Evolutionary conservation across 1,140 invertebrate species (phyloP).

Genomic region (Uloborus diversus): DNA sequence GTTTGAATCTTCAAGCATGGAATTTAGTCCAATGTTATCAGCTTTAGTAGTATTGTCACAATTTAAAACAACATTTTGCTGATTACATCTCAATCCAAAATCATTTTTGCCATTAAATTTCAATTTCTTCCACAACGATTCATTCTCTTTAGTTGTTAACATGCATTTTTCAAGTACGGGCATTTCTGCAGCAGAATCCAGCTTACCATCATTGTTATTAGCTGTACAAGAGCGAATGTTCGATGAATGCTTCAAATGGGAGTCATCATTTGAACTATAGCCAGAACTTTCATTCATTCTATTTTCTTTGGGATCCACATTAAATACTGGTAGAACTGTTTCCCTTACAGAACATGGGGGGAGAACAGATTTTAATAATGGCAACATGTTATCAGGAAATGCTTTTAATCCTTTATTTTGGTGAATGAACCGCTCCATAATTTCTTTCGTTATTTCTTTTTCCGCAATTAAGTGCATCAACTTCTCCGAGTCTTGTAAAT

Average conservation of each 20-base stretch:
- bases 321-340: conserved; percentile 40
- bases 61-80: too few species aligned
- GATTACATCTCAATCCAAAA: too few species aligned
- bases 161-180: background rate
- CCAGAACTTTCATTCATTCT: conserved; percentile 30
- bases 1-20: too few species aligned
- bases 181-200: background rate
- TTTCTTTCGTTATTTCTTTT: background rate
- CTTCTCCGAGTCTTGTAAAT: background rate
- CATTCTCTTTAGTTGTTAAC: background rate
- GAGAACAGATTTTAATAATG: conserved; percentile 21
- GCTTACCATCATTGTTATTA: background rate
- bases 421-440: background rate
- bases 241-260: conserved; percentile 12
- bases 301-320: conserved; percentile 9
- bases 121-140: too few species aligned
- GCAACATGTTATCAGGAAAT: background rate
- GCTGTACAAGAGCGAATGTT: background rate
- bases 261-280: conserved; percentile 46
- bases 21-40: too few species aligned
- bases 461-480: conserved; percentile 9
- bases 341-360: conserved; percentile 13
- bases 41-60: too few species aligned
- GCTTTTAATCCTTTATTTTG: background rate
- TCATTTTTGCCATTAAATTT: too few species aligned